Percentiles rank a stretch among this genome's conserved stretches.
Conservation (phyloP, 2,888 invertebrate species). For the Coelinius sp. region DNA sequence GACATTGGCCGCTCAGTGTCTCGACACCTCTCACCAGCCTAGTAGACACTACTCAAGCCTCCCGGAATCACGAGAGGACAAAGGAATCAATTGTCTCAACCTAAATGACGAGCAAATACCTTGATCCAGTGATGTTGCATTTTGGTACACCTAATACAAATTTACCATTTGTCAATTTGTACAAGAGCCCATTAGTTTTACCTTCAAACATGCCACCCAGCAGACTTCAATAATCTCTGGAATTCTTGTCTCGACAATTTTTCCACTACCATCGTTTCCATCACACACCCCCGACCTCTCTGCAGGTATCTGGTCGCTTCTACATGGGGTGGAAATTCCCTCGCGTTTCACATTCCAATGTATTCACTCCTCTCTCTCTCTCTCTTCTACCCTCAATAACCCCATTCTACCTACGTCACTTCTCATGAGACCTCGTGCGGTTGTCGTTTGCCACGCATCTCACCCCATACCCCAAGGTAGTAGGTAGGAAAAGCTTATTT, state of each 20-base stretch:
- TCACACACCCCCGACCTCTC: constrained; percentile 1
- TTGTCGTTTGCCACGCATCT: constrained; percentile 26
- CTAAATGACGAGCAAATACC: background rate
- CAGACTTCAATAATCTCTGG: constrained; percentile 32
- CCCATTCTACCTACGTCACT: background rate
- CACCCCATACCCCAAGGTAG: background rate
- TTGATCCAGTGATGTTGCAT: background rate
- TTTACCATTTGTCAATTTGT: constrained; percentile 15
- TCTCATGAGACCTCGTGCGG: constrained; percentile 25
- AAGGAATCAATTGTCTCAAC: constrained; percentile 6
- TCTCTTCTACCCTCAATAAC: background rate
- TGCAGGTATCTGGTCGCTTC: background rate
- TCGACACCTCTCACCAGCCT: constrained; percentile 4
- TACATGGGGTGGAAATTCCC: constrained; percentile 32
- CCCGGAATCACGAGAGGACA: background rate
- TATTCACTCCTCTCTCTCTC: background rate
- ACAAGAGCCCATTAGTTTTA: constrained; percentile 12
- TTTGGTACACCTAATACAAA: background rate
- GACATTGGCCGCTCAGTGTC: background rate
- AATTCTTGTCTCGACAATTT: constrained; percentile 29
- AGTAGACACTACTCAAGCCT: constrained; percentile 20
- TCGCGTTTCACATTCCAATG: constrained; percentile 36
- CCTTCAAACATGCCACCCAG: background rate
- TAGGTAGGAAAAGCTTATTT: constrained; percentile 39
- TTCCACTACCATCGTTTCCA: constrained; percentile 17